Evolutionary conservation across 2,113 vertebrate genomes (phyloP).

Genomic region (Pluvialis apricaria): DNA sequence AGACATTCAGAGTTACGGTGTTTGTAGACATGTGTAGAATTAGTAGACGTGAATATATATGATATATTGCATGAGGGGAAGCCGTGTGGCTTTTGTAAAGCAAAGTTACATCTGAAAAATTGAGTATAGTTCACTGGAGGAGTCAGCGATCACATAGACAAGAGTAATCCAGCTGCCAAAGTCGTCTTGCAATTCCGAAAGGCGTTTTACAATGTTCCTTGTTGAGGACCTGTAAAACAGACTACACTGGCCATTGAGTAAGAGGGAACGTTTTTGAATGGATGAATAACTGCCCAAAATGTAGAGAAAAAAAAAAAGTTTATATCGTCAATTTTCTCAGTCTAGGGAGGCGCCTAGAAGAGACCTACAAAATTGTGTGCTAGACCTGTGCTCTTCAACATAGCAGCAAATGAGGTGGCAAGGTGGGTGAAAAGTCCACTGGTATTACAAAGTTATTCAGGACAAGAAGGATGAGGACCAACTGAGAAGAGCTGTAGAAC

Average conservation of each 20-base stretch:
- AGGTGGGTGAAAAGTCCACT: background rate
- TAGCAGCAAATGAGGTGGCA: background rate
- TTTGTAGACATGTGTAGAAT: background rate
- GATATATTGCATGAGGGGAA: background rate
- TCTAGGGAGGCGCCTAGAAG: background rate
- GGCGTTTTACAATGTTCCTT: background rate
- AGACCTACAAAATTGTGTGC: background rate
- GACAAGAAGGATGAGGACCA: background rate
- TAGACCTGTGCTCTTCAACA: background rate
- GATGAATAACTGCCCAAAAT: background rate
- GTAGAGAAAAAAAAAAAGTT: background rate
- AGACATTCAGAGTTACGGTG: background rate
- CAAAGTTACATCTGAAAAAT: background rate
- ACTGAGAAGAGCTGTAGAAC: background rate
- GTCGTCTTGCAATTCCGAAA: background rate
- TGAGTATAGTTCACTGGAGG: background rate
- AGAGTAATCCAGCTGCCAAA: background rate
- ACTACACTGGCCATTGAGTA: background rate
- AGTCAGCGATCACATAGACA: background rate
- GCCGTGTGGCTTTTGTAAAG: background rate
- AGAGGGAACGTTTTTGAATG: background rate
- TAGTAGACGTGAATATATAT: background rate
- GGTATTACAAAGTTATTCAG: background rate
- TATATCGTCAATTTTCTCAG: background rate
- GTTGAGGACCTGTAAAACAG: background rate